Base-by-base conservation (phyloP, 2,888 invertebrate genomes). In the Drosophila basisetae region DNA sequence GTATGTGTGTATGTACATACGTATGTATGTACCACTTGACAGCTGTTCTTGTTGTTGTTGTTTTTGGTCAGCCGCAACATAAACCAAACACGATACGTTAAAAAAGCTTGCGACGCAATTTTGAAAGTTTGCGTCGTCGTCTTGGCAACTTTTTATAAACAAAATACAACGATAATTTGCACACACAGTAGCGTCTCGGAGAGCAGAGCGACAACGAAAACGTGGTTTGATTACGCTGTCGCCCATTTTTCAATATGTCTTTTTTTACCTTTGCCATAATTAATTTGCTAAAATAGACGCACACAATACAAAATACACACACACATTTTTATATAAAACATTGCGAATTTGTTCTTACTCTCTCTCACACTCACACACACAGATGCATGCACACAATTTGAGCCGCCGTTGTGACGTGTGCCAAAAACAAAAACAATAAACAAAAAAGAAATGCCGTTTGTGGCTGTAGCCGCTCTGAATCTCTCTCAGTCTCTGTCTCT, bases 81-180 rank as follows among this genome's bases (percentile, higher is more conserved):
- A 70, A 62, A 62, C 52, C 75, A 58, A 63, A 35, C 25, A 13
- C 9, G 52, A 62, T 25, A 63, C 52, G 53, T 43, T 47, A 9
- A 66, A 79, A 76, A 81, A 75, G 78, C 90, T 84, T 81, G 74
- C 88, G 90, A 78, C 85, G 85, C 85, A 85, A 76, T 91, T 88
- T 76, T 90, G 86, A 83, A 90, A 83, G 91, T 85, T 84, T 81
- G 65, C 73, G 69, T 64, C 82, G 83, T 85, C 69, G 85, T 90
- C 85, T 89, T 91, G 85, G 76, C 71, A 76, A 85, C 91, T 84
- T 91, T 87, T 68, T 73, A 79, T 73, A 78, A 79, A 79, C 83
- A 79, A 79, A 73, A 64, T 39, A 71, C 68, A 75, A 59, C 56
- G 41, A 69, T 54, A 79, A 78, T 81, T 81, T 62, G 68, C 82